Percentiles rank a stretch among this genome's conserved stretches.
Conservation (phyloP, 1,140 invertebrate species). For the Nilaparvata lugens region DNA sequence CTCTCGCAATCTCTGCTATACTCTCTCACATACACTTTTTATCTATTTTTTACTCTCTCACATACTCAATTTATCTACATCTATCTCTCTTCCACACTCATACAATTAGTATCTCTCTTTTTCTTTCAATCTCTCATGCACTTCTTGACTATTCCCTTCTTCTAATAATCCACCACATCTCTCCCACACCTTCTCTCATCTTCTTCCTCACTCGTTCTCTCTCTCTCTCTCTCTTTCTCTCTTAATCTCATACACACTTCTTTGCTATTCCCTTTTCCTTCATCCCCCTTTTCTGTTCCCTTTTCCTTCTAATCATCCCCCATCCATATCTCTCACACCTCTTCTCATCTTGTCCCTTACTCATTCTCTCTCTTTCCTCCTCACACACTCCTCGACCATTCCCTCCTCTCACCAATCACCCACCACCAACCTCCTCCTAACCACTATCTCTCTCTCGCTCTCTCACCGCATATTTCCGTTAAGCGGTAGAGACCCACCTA, state of each 20-base stretch:
- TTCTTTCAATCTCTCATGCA: not conserved
- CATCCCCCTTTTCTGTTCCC: too few relatives aligned
- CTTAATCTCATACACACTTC: too few relatives aligned
- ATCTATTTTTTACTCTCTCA: not conserved
- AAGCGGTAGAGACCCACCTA: conserved; percentile 40
- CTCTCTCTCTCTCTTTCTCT: not conserved
- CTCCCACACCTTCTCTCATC: not conserved
- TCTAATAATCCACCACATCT: not conserved
- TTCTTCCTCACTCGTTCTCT: too few relatives aligned
- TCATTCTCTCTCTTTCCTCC: too few relatives aligned
- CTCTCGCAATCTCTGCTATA: too few relatives aligned
- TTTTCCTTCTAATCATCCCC: too few relatives aligned
- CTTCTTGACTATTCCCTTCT: not conserved
- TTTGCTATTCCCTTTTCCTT: too few relatives aligned
- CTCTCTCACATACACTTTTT: not conserved
- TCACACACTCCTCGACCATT: too few relatives aligned
- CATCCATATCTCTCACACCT: too few relatives aligned
- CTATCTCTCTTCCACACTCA: not conserved
- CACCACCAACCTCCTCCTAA: too few relatives aligned
- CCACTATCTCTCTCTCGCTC: not conserved
- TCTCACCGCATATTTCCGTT: conserved; percentile 4
- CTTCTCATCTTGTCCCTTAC: too few relatives aligned
- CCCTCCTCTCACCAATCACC: too few relatives aligned
- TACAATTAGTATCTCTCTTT: not conserved
- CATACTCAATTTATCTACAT: not conserved